Percentiles rank a stretch among this genome's conserved stretches.
These are phyloP conservation scores for Pseudopipra pipra DNA, from an alignment of 2,113 vertebrate species.

Conservation along the genomic window DNA sequence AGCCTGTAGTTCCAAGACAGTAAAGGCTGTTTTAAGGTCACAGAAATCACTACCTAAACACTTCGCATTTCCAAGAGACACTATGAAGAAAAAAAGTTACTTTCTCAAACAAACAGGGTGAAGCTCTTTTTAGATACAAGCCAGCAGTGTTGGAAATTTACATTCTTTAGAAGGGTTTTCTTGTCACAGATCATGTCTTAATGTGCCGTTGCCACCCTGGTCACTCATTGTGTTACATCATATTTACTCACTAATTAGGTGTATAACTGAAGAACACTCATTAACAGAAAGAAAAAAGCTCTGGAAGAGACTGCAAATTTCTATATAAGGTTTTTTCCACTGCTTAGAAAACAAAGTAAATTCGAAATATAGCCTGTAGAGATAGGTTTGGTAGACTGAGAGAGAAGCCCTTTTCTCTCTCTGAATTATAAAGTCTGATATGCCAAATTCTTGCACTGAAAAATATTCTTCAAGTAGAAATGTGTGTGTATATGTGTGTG, in stretches of 20 bases:
- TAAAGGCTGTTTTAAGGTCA: slow-evolving; percentile 73
- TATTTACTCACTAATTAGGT: neutral
- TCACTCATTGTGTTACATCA: neutral
- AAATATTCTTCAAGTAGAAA: neutral
- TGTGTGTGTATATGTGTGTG: neutral
- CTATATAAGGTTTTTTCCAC: neutral
- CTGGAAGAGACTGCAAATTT: neutral
- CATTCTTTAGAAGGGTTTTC: neutral
- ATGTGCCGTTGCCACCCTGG: neutral
- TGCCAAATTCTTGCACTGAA: neutral
- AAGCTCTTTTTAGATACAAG: neutral
- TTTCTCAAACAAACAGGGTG: neutral
- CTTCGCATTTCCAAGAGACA: neutral
- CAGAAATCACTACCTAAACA: slow-evolving; percentile 41
- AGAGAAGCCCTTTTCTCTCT: neutral
- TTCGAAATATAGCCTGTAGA: neutral
- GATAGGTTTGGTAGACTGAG: neutral
- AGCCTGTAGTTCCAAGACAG: slow-evolving; percentile 66
- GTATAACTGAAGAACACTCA: neutral
- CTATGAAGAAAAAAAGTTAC: neutral
- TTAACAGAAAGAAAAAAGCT: neutral
- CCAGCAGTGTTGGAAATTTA: neutral
- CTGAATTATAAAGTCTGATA: neutral
- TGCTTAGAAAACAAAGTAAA: neutral
- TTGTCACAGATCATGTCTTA: neutral